Evolutionary conservation across 2,113 vertebrate species (phyloP), one percentile per base, ranked within the genome.

Genomic region (Oncorhynchus keta): DNA sequence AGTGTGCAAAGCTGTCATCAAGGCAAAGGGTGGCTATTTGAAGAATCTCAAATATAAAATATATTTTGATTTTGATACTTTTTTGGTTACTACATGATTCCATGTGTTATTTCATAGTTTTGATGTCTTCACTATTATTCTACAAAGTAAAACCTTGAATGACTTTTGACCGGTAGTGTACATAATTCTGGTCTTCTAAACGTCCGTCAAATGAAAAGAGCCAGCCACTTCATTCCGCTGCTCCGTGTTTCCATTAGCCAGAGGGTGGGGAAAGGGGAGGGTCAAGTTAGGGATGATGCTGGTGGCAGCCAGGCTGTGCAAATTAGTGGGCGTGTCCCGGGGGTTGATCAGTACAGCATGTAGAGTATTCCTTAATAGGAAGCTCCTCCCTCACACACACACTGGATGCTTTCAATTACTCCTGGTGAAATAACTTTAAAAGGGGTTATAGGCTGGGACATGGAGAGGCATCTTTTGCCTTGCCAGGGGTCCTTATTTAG

Each of bases 351-450:
- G 77, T 51, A 70, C 45, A 67, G 62, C 68, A 48, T 59, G 59
- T 68, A 45, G 26, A 51, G 76, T 78, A 68, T 73, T 73, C 70
- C 73, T 78, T 71, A 68, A 18, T 65, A 26, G 64, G 28, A n/a
- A 18, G 22, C 64, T 20, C 59, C 62, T 32, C 76, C 70, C 64
- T 22, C 32, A 32, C 0, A 28, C 4, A 48, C 32, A 68, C 74
- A 12, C 62, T n/a, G 71, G 45, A 12, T 70, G 9, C 45, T 67
- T 76, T 76, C 76, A 82, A 68, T 67, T 73, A 55, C 70, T 67
- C 64, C 45, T 59, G 35, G 55, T 77, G n/a, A 80, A 78, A 45
- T 55, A 45, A 24, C 68, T 83, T 74, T 66, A 76, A n/a, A 28
- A 18, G 5, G 79, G 35, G 48, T 5, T 13, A 22, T 49, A 67